A percentile compares a stretch with the other conserved stretches of the same genome.
These are phyloP conservation scores for Thamnophis elegans DNA, from an alignment of 2,797 vertebrate genomes.

Conservation along the genomic window DNA sequence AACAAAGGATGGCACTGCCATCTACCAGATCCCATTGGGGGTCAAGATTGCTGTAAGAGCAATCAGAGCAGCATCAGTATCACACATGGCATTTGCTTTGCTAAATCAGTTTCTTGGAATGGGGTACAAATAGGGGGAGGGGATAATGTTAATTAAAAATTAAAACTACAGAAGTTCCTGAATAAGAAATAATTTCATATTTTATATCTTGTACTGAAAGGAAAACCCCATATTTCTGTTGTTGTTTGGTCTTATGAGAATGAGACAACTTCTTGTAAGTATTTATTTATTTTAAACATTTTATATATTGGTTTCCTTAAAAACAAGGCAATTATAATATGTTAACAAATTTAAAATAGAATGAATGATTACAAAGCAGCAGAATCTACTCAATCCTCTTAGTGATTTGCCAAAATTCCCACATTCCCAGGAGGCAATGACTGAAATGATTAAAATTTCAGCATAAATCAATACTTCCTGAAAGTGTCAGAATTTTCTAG, in stretches of 20 bases:
- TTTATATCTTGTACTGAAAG: constrained; percentile 14
- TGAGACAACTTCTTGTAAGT: background rate
- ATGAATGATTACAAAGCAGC: background rate
- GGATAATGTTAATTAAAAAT: background rate
- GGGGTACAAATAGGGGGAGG: background rate
- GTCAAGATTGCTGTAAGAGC: background rate
- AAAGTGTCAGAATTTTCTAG: background rate
- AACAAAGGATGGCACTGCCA: background rate
- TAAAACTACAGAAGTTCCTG: background rate
- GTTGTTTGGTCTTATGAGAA: constrained; percentile 14
- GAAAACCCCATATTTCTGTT: background rate
- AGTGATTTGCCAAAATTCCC: background rate
- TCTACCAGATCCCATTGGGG: background rate
- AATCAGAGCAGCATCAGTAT: background rate
- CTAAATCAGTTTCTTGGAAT: background rate
- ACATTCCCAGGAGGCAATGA: background rate
- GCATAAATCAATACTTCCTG: background rate
- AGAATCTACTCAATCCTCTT: background rate
- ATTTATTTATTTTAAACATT: constrained; percentile 6
- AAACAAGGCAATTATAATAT: background rate
- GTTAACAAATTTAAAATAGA: background rate
- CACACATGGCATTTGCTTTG: background rate
- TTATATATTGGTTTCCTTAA: background rate
- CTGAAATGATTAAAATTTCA: background rate
- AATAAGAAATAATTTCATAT: constrained; percentile 7